A percentile compares a stretch with the other conserved stretches of the same genome.
phyloP scores from a whole-genome alignment of 35 echinoderm and acorn worm species.

The Hemicentrotus pulcherrimus region DNA sequence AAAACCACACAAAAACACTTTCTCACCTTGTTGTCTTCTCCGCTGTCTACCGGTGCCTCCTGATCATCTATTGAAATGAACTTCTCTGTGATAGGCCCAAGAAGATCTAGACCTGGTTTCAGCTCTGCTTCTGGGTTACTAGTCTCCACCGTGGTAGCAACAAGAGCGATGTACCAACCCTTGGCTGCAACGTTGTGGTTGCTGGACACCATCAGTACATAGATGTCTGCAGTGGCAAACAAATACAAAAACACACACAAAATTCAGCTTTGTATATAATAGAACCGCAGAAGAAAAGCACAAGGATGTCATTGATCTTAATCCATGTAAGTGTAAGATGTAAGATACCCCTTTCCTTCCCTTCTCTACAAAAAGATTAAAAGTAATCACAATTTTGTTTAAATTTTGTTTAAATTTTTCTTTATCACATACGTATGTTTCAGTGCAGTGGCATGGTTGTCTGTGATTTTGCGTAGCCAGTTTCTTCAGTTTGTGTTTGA shows the following conservation, averaged over 20 bases:
- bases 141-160: conserved; percentile 95
- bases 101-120: conserved; percentile 73
- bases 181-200: conserved; percentile 87
- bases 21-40: conserved; percentile 68
- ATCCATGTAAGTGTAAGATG: too few species aligned
- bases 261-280: background rate
- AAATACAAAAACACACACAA: background rate
- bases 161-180: conserved; percentile 82
- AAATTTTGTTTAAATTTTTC: too few species aligned
- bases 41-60: conserved; percentile 74
- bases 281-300: too few species aligned
- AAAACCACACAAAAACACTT: background rate
- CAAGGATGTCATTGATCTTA: too few species aligned
- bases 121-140: conserved; percentile 75
- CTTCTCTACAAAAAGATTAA: too few species aligned
- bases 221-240: conserved; percentile 81
- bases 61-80: conserved; percentile 66
- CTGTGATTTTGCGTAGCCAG: too few species aligned
- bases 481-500: too few species aligned
- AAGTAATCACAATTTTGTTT: too few species aligned
- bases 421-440: too few species aligned
- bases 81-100: conserved; percentile 76
- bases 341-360: too few species aligned
- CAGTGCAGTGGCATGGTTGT: too few species aligned
- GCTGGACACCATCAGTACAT: conserved; percentile 80